Base-by-base conservation (phyloP, 2,797 vertebrate genomes). In the Florisuga fusca region DNA sequence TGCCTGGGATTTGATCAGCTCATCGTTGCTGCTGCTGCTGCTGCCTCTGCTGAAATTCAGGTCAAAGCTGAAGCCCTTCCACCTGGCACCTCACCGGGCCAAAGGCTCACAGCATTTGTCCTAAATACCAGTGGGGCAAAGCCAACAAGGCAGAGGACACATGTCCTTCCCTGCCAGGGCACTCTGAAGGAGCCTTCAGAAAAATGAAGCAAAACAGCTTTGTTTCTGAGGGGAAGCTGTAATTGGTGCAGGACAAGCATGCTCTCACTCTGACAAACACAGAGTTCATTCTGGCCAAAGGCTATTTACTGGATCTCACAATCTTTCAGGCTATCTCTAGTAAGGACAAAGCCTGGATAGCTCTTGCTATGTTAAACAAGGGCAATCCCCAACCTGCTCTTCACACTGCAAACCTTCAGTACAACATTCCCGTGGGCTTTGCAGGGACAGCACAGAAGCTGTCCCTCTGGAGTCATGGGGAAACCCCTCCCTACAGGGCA, bases 391-490 rank as follows among this genome's bases (percentile, higher is more conserved):
- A 31, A 58, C 38, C 69, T 75, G 79, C 34, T 59, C n/a, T 58
- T 63, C 7, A 10, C 7, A 8, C 26, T 31, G 59, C 43, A 55
- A 38, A 10, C 15, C 17, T 48, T 72, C 50, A 53, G 64, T 0
- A 0, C 15, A 72, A 46, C 0, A 0, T 38, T 87, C 86, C 48
- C 3, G 0, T 2, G 31, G 66, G 55, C 68, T 95, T 53, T 79
- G 55, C 45, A 31, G 0, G 0, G 79, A 23, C 2, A 0, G 45
- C n/a, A 14, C 0, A 0, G 2, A 0, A 0, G 6, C 33, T 6
- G 0, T n/a, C 4, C 25, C 58, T 13, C 15, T 0, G 0, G 41
- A n/a, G 46, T 7, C 54, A 69, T 0, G 6, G 36, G 36, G 67
- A 93, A 79, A 31, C 7, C 36, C 16, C 25, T 84, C 33, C 23